Evolutionary conservation across 2,797 vertebrate genomes (phyloP).

Genomic region (Buphagus erythrorhynchus): DNA sequence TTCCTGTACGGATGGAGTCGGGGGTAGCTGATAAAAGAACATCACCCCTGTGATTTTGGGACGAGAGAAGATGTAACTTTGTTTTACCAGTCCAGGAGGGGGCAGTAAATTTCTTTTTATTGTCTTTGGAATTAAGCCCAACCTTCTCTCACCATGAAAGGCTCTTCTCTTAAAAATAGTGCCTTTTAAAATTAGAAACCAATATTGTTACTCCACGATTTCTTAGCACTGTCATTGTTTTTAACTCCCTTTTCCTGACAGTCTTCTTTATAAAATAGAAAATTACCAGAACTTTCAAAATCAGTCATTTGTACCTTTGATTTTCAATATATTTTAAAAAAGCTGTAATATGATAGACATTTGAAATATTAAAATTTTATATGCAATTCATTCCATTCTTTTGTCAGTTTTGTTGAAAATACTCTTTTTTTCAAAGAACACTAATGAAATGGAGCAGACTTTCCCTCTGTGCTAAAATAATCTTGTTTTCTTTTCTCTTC

Average conservation of each 20-base stretch:
- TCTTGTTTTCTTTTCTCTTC: not conserved
- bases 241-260: not conserved
- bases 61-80: not conserved
- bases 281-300: not conserved
- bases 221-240: not conserved
- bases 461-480: not conserved
- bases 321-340: not conserved
- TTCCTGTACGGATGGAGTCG: not conserved
- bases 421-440: not conserved
- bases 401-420: not conserved
- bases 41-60: not conserved
- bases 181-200: not conserved
- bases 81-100: constrained; percentile 69
- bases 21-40: not conserved
- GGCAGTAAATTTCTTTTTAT: constrained; percentile 75
- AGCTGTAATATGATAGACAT: not conserved
- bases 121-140: constrained; percentile 14
- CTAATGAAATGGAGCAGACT: not conserved
- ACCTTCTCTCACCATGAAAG: not conserved
- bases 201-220: not conserved
- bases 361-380: not conserved
- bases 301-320: not conserved
- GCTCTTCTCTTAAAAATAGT: not conserved
- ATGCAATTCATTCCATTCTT: not conserved
- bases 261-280: not conserved